phyloP scores from a whole-genome alignment of 2,797 vertebrate genomes.

The Amphiprion clarkii region DNA sequence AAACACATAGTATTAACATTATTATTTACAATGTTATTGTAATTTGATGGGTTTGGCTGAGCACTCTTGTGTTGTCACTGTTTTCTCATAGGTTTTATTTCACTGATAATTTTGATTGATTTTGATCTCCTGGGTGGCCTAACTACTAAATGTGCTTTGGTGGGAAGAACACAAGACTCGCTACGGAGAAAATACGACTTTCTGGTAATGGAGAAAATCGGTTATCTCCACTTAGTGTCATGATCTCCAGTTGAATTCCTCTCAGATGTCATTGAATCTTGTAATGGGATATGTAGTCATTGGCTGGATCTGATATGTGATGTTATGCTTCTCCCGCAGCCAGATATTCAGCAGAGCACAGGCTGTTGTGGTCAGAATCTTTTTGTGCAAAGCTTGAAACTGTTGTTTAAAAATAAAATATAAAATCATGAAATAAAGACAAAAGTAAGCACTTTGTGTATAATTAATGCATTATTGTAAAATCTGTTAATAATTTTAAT shows the following conservation, averaged over 20 bases:
- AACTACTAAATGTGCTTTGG: constrained; percentile 70
- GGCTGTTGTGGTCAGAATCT: constrained; percentile 80
- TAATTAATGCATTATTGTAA: constrained; percentile 21
- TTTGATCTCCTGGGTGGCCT: constrained; percentile 64
- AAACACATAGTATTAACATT: constrained; percentile 79
- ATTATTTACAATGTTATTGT: constrained; percentile 77
- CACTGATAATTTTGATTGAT: constrained; percentile 60
- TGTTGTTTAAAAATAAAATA: constrained; percentile 79
- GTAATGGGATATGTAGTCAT: constrained; percentile 70
- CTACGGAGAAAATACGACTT: constrained; percentile 43
- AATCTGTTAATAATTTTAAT: neutral
- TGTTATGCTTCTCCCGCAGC: constrained; percentile 74
- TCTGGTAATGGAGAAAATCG: constrained; percentile 58
- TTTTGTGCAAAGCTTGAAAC: constrained; percentile 86
- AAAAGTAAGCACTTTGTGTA: constrained; percentile 19
- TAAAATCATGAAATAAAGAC: constrained; percentile 79
- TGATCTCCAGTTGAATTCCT: constrained; percentile 70
- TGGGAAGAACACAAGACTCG: constrained; percentile 36
- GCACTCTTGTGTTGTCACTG: constrained; percentile 75
- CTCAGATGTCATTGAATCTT: constrained; percentile 72
- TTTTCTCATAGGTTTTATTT: constrained; percentile 73
- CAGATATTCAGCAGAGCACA: constrained; percentile 75
- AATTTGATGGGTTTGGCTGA: constrained; percentile 76
- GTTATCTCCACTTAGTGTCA: constrained; percentile 67
- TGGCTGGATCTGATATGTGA: constrained; percentile 81